Evolutionary conservation across 2,113 vertebrate genomes (phyloP), one percentile per base, ranked within the genome.

Genomic region (Bos taurus): DNA sequence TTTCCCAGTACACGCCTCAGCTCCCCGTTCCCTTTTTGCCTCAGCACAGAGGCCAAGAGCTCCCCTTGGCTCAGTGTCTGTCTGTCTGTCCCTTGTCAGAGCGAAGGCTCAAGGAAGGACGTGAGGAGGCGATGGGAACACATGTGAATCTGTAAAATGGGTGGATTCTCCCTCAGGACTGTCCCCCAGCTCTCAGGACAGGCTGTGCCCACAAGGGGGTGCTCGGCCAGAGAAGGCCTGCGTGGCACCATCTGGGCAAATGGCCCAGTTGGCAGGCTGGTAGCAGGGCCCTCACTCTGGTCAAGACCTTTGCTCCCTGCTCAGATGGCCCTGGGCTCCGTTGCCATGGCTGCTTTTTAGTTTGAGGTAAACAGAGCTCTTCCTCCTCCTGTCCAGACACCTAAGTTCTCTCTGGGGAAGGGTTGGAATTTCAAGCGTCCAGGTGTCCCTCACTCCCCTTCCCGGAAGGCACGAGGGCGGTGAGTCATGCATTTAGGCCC

Each of bases 131-230:
- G 7, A 23, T 13, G 26, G 64, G 23, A 71, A 80, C 23, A 16
- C 8, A 0, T 6, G 15, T 25, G 16, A 30, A 16, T 74, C 80
- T 85, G 10, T 93, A 46, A 90, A 78, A 64, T 5, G 43, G 62
- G 48, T 33, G 74, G 10, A 23, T 83, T 60, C 12, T 57, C 28
- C 19, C 33, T 90, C 77, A 57, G 82, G 74, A 71, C 36, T 23
- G 3, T 36, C 60, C 52, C 16, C 15, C 28, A 60, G 82, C 7
- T 94, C 64, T 88, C 62, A 83, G 54, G 36, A 36, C 71, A 2
- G 21, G 60, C 57, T 98, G 14, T 95, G 88, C 93, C 97, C 97
- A 95, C 98, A 97, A 97, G 97, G 40, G 85, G 97, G 97, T 97
- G 97, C 96, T 97, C 40, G 1, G 52, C 48, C 57, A 59, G 93